These are phyloP conservation scores for Gadopsis marmoratus DNA, from an alignment of 2,797 vertebrate genomes.

Conservation along the genomic window DNA sequence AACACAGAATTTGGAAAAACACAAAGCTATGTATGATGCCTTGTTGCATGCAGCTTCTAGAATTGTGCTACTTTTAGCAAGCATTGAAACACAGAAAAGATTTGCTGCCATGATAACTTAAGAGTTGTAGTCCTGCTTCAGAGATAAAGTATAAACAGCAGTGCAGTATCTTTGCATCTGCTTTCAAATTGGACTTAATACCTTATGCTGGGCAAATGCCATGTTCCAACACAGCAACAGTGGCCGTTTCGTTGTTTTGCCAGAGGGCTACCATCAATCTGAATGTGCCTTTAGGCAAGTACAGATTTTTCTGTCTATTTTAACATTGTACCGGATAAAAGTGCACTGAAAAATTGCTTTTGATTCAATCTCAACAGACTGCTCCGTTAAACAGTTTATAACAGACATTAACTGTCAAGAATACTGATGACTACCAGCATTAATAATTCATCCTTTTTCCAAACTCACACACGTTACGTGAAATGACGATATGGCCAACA, in stretches of 20 bases:
- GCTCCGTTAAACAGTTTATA: not conserved
- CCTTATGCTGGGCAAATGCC: not conserved
- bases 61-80: not conserved
- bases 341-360: not conserved
- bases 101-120: not conserved
- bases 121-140: not conserved
- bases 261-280: not conserved
- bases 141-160: not conserved
- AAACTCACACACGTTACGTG: constrained; percentile 23
- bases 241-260: constrained; percentile 5
- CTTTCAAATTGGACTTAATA: not conserved
- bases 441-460: constrained; percentile 23
- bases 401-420: not conserved
- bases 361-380: not conserved
- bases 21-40: not conserved
- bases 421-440: not conserved
- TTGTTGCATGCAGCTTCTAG: not conserved
- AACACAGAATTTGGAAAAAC: not conserved
- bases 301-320: constrained; percentile 5
- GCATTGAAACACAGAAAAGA: not conserved
- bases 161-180: not conserved
- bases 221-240: not conserved
- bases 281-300: not conserved
- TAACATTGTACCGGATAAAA: not conserved
- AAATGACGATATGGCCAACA: constrained; percentile 24